Evolutionary conservation across 2,888 invertebrate species (phyloP).

Genomic region (Drepanosiphum platanoidis): DNA sequence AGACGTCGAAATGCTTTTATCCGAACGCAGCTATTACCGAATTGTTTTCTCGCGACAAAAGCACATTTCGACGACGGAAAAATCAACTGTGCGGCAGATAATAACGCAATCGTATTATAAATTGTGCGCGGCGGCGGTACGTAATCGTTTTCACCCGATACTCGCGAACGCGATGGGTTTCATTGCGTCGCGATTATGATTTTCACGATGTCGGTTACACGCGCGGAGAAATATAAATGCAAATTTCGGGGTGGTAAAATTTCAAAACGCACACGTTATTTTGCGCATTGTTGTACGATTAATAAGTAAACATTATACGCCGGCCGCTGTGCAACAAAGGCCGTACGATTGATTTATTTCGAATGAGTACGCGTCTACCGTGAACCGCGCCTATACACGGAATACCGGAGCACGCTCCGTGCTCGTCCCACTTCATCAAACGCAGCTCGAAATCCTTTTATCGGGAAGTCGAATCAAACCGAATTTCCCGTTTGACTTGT

Average conservation of each 20-base stretch:
- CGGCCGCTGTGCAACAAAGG: not conserved
- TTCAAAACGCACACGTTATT: not conserved
- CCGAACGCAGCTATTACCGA: slow-evolving; percentile 17
- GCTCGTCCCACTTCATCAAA: not conserved
- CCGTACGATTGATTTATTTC: slow-evolving; percentile 15
- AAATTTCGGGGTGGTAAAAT: not conserved
- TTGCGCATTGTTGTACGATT: not conserved
- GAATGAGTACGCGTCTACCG: not conserved
- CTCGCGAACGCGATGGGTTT: not conserved
- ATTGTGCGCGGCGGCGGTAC: not conserved
- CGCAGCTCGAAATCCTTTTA: not conserved
- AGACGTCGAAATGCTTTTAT: slow-evolving; percentile 49
- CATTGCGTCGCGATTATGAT: no score
- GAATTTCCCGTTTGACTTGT: slow-evolving; percentile 28
- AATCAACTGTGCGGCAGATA: not conserved
- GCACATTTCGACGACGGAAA: not conserved
- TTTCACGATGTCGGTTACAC: not conserved
- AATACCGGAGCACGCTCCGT: not conserved
- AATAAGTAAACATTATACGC: not conserved
- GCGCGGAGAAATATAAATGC: no score
- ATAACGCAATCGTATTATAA: not conserved
- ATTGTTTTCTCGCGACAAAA: not conserved
- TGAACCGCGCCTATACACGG: not conserved
- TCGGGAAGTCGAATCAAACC: not conserved
- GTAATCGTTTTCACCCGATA: not conserved